A percentile compares a stretch with the other conserved stretches of the same genome.
These are phyloP conservation scores for Polydrusus cervinus DNA, from an alignment of 2,888 invertebrate genomes.

Conservation along the genomic window DNA sequence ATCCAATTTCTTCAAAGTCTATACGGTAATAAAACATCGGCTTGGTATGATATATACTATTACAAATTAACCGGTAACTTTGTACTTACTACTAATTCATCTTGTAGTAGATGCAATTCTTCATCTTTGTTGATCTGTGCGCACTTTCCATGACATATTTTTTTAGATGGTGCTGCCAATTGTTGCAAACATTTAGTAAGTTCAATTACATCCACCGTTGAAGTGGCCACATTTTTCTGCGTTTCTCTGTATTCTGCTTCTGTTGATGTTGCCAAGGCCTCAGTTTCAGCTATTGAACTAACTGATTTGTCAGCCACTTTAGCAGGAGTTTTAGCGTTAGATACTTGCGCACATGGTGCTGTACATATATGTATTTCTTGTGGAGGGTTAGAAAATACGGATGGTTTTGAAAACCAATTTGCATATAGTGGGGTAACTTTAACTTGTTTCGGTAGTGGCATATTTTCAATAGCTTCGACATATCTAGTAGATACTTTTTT, in stretches of 20 bases:
- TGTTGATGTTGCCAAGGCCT: slow-evolving; percentile 14
- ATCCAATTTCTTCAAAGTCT: too few species aligned
- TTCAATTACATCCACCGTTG: slow-evolving; percentile 12
- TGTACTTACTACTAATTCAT: slow-evolving; percentile 18
- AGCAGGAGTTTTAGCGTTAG: neutral
- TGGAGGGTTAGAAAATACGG: neutral
- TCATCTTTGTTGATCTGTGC: slow-evolving; percentile 24
- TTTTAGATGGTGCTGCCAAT: neutral
- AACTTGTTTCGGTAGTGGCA: slow-evolving; percentile 7
- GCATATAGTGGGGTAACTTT: slow-evolving; percentile 22
- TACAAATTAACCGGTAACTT: neutral
- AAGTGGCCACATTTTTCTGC: slow-evolving; percentile 3
- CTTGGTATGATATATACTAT: too few species aligned
- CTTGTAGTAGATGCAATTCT: neutral
- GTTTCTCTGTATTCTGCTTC: slow-evolving; percentile 24
- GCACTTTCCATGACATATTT: slow-evolving; percentile 26
- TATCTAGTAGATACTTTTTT: slow-evolving; percentile 23
- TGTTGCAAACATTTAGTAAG: slow-evolving; percentile 17
- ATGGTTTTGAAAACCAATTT: slow-evolving; percentile 38
- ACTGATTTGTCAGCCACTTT: neutral
- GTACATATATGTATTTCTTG: slow-evolving; percentile 6
- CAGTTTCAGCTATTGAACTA: neutral
- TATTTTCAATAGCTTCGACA: slow-evolving; percentile 39
- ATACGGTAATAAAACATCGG: too few species aligned
- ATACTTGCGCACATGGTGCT: neutral